Percentiles rank a stretch among this genome's conserved stretches.
These are phyloP conservation scores for Sebastes paucispinis DNA, from an alignment of 2,797 vertebrate genomes.

Conservation along the genomic window DNA sequence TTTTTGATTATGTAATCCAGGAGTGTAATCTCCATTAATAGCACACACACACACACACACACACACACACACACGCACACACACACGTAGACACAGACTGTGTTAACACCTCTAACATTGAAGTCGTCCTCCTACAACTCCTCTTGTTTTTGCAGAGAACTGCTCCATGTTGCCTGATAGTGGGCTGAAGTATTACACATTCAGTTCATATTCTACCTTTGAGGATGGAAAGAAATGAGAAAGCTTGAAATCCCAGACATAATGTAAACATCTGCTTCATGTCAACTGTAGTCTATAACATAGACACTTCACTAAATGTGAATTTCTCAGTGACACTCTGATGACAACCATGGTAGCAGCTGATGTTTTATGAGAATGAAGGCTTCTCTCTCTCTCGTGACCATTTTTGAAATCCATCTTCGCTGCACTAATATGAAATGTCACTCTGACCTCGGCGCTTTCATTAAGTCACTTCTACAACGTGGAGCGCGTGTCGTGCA, in stretches of 20 bases:
- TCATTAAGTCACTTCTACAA: constrained; percentile 5
- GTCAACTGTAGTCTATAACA: constrained; percentile 27
- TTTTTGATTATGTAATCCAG: background rate
- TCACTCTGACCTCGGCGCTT: background rate
- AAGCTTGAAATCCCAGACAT: constrained; percentile 53
- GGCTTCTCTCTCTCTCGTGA: background rate
- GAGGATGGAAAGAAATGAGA: constrained; percentile 29
- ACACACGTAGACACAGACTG: no score
- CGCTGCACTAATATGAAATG: background rate
- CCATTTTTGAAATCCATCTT: background rate
- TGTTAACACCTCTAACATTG: constrained; percentile 20
- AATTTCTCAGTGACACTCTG: constrained; percentile 10
- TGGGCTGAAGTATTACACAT: background rate
- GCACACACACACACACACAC: background rate
- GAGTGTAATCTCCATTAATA: background rate
- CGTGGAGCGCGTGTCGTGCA: background rate
- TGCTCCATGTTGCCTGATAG: constrained; percentile 6
- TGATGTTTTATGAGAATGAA: background rate
- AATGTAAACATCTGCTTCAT: constrained; percentile 60
- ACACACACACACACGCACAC: no score
- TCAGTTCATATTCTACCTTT: constrained; percentile 8
- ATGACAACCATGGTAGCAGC: background rate
- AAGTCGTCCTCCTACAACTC: constrained; percentile 2
- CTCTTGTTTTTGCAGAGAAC: background rate
- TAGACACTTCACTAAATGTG: constrained; percentile 12